Percentiles rank a stretch among this genome's conserved stretches.
These are phyloP conservation scores for Acrobasis suavella DNA, from an alignment of 2,888 invertebrate genomes.

Conservation along the genomic window DNA sequence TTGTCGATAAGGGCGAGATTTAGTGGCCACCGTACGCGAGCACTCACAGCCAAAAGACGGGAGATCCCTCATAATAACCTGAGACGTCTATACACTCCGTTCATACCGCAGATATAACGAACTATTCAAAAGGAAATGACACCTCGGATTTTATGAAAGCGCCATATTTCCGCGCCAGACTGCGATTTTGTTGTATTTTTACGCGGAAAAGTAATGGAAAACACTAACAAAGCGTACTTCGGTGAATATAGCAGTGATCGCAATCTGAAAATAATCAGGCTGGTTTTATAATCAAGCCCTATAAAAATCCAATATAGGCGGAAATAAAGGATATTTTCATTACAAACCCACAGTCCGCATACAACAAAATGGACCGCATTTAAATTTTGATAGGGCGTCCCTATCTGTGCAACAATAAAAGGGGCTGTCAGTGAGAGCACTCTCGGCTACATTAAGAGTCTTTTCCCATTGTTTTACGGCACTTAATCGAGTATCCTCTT, in stretches of 20 bases:
- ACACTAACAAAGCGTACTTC: conserved; percentile 27
- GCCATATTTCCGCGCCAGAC: conserved; percentile 45
- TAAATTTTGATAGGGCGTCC: conserved; percentile 56
- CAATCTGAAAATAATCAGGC: conserved; percentile 39
- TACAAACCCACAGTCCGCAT: conserved; percentile 41
- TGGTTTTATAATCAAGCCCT: conserved; percentile 39
- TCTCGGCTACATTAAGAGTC: conserved; percentile 46
- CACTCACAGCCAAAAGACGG: conserved; percentile 39
- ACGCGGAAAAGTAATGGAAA: conserved; percentile 25
- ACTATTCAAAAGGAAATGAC: conserved; percentile 72
- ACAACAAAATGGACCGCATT: conserved; percentile 53
- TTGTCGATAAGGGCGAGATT: conserved; percentile 68
- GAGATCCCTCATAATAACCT: conserved; percentile 57
- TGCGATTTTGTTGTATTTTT: conserved; percentile 32
- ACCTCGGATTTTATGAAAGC: conserved; percentile 67
- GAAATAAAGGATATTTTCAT: conserved; percentile 55
- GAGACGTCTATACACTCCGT: conserved; percentile 56
- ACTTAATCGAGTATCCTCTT: conserved; percentile 47
- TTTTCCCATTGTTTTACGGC: conserved; percentile 51
- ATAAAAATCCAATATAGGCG: conserved; percentile 44
- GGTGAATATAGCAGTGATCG: conserved; percentile 31
- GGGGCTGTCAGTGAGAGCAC: conserved; percentile 44
- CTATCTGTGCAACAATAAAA: conserved; percentile 55
- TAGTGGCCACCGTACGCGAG: conserved; percentile 60
- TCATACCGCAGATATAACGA: conserved; percentile 59